A percentile compares a stretch with the other conserved stretches of the same genome.
phyloP scores from a whole-genome alignment of 2,113 vertebrate species.

The Planiliza haematocheilus region DNA sequence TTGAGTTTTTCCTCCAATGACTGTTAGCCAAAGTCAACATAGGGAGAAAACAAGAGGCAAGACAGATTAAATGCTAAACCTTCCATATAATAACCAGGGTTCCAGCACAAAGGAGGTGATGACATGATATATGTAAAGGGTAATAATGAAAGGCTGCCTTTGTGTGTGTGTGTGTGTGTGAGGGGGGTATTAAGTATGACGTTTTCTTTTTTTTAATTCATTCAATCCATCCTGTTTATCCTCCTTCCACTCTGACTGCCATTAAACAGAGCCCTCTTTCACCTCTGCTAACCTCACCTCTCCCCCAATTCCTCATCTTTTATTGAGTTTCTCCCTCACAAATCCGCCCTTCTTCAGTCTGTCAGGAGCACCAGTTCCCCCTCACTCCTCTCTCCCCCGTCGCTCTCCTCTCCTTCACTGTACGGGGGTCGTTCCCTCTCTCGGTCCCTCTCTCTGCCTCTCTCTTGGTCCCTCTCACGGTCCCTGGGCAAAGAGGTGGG shows the following conservation, averaged over 20 bases:
- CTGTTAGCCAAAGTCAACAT: neutral
- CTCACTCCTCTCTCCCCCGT: slow-evolving; percentile 91
- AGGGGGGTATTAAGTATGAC: slow-evolving; percentile 2
- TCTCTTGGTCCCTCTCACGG: slow-evolving; percentile 60
- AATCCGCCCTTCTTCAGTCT: slow-evolving; percentile 80
- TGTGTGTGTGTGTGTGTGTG: slow-evolving; percentile 15
- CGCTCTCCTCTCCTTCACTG: slow-evolving; percentile 93
- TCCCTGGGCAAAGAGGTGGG: slow-evolving; percentile 66
- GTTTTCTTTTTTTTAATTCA: slow-evolving; percentile 3
- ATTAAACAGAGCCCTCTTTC: slow-evolving; percentile 7
- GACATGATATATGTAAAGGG: slow-evolving; percentile 29
- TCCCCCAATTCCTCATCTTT: neutral
- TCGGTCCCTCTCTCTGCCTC: slow-evolving; percentile 58
- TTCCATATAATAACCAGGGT: slow-evolving; percentile 5
- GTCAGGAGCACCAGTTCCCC: slow-evolving; percentile 95
- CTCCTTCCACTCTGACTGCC: slow-evolving; percentile 29
- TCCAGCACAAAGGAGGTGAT: slow-evolving; percentile 46
- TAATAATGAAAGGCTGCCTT: slow-evolving; percentile 36
- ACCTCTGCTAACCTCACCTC: slow-evolving; percentile 3
- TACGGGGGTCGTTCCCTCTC: slow-evolving; percentile 84
- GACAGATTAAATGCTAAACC: slow-evolving; percentile 10
- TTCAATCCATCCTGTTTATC: slow-evolving; percentile 1
- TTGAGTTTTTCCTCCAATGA: neutral
- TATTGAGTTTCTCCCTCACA: neutral
- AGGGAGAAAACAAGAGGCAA: slow-evolving; percentile 14